Percentiles rank a stretch among this genome's conserved stretches.
phyloP scores from a whole-genome alignment of 2,888 invertebrate species.

The Pheosia gnoma region DNA sequence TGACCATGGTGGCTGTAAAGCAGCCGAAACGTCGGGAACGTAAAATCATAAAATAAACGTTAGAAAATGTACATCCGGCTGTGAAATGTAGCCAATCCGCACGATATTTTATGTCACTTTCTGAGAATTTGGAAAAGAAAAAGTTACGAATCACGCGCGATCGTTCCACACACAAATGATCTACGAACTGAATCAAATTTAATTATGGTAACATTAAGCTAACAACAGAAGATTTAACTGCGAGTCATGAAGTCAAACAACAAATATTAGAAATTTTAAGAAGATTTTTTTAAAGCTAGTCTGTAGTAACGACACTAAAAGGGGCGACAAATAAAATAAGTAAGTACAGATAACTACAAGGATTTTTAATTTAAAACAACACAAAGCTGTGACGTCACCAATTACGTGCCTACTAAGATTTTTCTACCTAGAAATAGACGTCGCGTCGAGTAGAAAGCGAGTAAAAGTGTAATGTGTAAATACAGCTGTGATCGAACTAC shows the following conservation, averaged over 20 bases:
- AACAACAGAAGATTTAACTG: neutral
- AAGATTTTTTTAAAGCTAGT: too few species aligned
- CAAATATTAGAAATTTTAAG: too few species aligned
- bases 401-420: slow-evolving; percentile 13
- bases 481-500: slow-evolving; percentile 19
- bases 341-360: neutral
- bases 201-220: neutral
- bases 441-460: slow-evolving; percentile 39
- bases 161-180: neutral
- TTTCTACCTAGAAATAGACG: slow-evolving; percentile 30
- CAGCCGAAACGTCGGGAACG: too few species aligned
- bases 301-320: neutral
- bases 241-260: neutral
- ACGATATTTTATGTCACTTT: slow-evolving; percentile 1
- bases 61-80: neutral
- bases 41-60: too few species aligned
- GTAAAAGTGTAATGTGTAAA: slow-evolving; percentile 25
- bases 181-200: neutral
- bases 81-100: neutral
- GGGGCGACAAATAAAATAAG: neutral
- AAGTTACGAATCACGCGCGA: neutral
- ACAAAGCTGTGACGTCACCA: neutral
- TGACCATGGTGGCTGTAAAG: too few species aligned
- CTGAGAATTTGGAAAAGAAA: neutral
- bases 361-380: neutral